Evolutionary conservation across 2,797 vertebrate genomes (phyloP), one percentile per base, ranked within the genome.

Genomic region (Sciurus vulgaris): DNA sequence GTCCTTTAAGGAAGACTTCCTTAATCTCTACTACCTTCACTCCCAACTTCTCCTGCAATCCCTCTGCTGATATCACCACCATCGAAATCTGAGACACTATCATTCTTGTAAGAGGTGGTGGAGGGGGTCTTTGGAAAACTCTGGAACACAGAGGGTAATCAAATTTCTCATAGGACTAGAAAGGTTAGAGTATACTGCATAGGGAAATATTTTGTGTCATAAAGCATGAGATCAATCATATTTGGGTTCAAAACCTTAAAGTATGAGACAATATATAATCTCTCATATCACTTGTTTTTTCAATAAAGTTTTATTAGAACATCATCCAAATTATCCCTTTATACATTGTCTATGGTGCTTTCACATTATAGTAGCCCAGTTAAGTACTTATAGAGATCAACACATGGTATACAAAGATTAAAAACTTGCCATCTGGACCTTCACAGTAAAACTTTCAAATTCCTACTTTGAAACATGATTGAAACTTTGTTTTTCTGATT

Each of bases 251-350:
- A 11, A 81, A 12, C 49, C 47, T 41, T 54, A 30, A 38, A 41
- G 26, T 47, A 9, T 38, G 26, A 81, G 44, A 69, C 17, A 74
- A 69, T 73, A 81, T 18, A 35, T 61, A 28, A 47, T 41, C n/a
- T 82, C 24, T 72, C 14, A 38, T 3, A 79, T 56, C 35, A 61
- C 26, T 18, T 73, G 4, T 51, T 88, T 86, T 93, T 74, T 30
- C 74, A 95, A 86, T 86, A 72, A 67, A 93, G 70, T 10, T 91
- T 92, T 85, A 61, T 70, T 82, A 22, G 8, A 44, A 67, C 24
- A 33, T 38, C 49, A 20, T 10, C 30, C 20, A 24, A 18, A 18
- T 67, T 4, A 24, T 54, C 9, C 35, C 20, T 85, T 79, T 84
- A 56, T 51, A 3, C 10, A 20, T 61, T 67, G 17, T 44, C 65